A percentile compares a stretch with the other conserved stretches of the same genome.
phyloP scores from a whole-genome alignment of 2,797 vertebrate species.

The Lacerta agilis region DNA sequence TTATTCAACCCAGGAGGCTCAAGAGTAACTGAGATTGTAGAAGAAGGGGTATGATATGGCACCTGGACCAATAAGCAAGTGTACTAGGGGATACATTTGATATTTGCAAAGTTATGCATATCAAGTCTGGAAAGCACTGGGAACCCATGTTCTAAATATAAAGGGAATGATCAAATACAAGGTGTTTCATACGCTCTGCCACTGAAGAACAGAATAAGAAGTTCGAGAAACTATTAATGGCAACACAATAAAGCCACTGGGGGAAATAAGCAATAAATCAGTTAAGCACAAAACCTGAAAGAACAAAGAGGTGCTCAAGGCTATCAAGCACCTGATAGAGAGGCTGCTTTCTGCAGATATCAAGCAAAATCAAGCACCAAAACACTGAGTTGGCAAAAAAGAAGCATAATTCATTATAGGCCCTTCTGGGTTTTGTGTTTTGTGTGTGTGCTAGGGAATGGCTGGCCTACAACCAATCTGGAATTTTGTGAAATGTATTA shows the following conservation, averaged over 20 bases:
- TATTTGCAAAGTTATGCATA: slow-evolving; percentile 1
- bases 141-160: slow-evolving; percentile 27
- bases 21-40: neutral
- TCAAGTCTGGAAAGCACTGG: neutral
- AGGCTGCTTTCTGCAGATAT: slow-evolving; percentile 49
- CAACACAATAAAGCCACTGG: slow-evolving; percentile 2
- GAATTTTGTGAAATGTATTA: slow-evolving; percentile 41
- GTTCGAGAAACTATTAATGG: slow-evolving; percentile 46
- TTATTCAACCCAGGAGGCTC: neutral
- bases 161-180: slow-evolving; percentile 38
- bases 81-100: neutral
- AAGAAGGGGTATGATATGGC: neutral
- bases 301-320: slow-evolving; percentile 52
- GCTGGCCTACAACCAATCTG: slow-evolving; percentile 29
- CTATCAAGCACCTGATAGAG: slow-evolving; percentile 51
- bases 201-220: slow-evolving; percentile 45
- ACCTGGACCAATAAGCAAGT: neutral
- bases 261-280: slow-evolving; percentile 58
- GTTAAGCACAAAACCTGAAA: slow-evolving; percentile 58
- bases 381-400: slow-evolving; percentile 44
- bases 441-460: neutral
- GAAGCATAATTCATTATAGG: slow-evolving; percentile 45
- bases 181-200: neutral
- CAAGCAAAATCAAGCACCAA: slow-evolving; percentile 46
- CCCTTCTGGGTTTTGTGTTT: slow-evolving; percentile 15